A percentile compares a stretch with the other conserved stretches of the same genome.
Conservation (phyloP, 1,140 invertebrate genomes). For the Carcinoscorpius rotundicauda region DNA sequence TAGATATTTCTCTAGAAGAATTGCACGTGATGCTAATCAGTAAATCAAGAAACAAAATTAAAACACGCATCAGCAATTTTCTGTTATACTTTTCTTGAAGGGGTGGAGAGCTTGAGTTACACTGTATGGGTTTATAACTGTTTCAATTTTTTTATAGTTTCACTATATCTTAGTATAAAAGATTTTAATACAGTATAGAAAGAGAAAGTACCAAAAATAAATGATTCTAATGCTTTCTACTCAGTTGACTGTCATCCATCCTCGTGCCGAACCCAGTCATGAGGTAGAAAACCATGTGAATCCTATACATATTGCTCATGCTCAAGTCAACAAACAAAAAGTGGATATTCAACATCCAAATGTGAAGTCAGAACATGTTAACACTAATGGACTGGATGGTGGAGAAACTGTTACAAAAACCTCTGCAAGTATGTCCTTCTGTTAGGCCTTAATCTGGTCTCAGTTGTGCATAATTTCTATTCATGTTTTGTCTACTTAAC, state of each 20-base stretch:
- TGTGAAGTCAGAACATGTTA: slow-evolving; percentile 14
- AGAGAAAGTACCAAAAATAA: not conserved
- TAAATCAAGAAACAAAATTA: too few relatives aligned
- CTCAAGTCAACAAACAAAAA: slow-evolving; percentile 45
- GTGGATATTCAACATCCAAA: slow-evolving; percentile 42
- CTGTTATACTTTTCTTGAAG: too few relatives aligned
- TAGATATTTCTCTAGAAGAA: too few relatives aligned
- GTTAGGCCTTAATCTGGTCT: too few relatives aligned
- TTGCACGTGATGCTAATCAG: too few relatives aligned
- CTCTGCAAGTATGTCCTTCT: slow-evolving; percentile 23
- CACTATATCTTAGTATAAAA: not conserved
- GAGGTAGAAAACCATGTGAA: slow-evolving; percentile 11
- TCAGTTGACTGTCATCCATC: slow-evolving; percentile 64
- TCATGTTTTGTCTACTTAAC: too few relatives aligned
- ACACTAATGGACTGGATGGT: slow-evolving; percentile 17
- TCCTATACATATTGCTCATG: slow-evolving; percentile 39
- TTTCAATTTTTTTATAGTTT: not conserved
- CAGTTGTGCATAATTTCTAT: not conserved
- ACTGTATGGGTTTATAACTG: not conserved
- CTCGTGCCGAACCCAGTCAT: slow-evolving; percentile 28
- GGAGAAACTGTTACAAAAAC: slow-evolving; percentile 23
- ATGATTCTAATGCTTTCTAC: slow-evolving; percentile 20
- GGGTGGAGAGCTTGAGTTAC: too few relatives aligned
- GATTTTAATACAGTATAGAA: not conserved
- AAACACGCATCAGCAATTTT: too few relatives aligned